Evolutionary conservation across 2,888 invertebrate species (phyloP).

Genomic region (Campopleginae sp.): DNA sequence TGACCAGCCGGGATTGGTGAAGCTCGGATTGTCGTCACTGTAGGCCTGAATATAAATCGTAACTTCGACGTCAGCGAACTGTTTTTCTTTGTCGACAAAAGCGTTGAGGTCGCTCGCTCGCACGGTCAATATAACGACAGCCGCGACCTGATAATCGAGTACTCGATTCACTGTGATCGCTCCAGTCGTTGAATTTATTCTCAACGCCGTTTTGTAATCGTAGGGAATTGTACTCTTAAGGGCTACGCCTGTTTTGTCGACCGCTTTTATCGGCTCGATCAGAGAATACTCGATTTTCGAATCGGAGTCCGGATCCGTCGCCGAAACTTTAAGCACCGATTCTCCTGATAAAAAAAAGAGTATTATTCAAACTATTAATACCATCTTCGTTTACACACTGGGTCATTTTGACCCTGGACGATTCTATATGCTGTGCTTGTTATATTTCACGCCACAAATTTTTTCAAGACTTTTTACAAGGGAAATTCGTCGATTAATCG

Average conservation of each 20-base stretch:
- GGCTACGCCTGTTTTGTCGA: slow-evolving; percentile 91
- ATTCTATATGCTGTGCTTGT: neutral
- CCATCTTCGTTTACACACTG: neutral
- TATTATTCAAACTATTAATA: neutral
- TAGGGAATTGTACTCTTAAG: slow-evolving; percentile 87
- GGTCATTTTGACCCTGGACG: neutral
- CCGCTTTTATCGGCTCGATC: slow-evolving; percentile 88
- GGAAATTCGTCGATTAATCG: neutral
- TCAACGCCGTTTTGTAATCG: slow-evolving; percentile 88
- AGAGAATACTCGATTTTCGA: slow-evolving; percentile 89
- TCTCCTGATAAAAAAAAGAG: slow-evolving; percentile 81
- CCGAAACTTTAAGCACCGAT: slow-evolving; percentile 87
- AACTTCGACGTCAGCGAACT: slow-evolving; percentile 89
- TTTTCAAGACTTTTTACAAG: neutral
- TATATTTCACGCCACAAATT: too few species aligned
- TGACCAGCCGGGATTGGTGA: slow-evolving; percentile 90
- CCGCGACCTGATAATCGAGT: slow-evolving; percentile 90
- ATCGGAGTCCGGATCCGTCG: slow-evolving; percentile 90
- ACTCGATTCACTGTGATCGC: slow-evolving; percentile 88
- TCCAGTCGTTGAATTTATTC: slow-evolving; percentile 89
- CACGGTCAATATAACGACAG: slow-evolving; percentile 90
- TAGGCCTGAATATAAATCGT: slow-evolving; percentile 92
- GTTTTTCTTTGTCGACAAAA: slow-evolving; percentile 87
- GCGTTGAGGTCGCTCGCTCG: slow-evolving; percentile 90
- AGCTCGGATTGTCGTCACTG: slow-evolving; percentile 91